Evolutionary conservation across 1,140 invertebrate genomes (phyloP).

Genomic region (Amphibalanus amphitrite): DNA sequence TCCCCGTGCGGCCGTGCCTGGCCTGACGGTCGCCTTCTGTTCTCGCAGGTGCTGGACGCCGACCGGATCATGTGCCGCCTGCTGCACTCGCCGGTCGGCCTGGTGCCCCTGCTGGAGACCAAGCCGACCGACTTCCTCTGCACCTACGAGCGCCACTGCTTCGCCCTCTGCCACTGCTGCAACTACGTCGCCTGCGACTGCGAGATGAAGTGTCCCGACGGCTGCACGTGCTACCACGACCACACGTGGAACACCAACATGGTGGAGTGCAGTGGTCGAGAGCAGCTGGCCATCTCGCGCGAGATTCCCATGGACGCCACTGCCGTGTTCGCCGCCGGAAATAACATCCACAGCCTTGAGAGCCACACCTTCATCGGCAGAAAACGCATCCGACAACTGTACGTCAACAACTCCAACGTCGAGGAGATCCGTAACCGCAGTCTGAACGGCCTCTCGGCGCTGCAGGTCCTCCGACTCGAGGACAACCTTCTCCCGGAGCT

Average conservation of each 20-base stretch:
- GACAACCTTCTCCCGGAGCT: slow-evolving; percentile 62
- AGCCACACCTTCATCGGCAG: slow-evolving; percentile 80
- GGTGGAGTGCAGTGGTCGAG: slow-evolving; percentile 59
- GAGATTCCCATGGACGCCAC: slow-evolving; percentile 87
- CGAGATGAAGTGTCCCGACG: slow-evolving; percentile 82
- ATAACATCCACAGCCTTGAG: slow-evolving; percentile 64
- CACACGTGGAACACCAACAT: slow-evolving; percentile 85
- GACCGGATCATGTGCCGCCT: background rate
- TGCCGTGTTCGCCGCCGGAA: slow-evolving; percentile 80
- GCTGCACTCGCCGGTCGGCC: background rate
- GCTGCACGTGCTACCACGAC: slow-evolving; percentile 87
- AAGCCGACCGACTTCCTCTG: slow-evolving; percentile 75
- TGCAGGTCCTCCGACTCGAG: slow-evolving; percentile 51
- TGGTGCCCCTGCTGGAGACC: slow-evolving; percentile 39
- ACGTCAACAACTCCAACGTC: slow-evolving; percentile 73
- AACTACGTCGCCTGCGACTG: slow-evolving; percentile 75
- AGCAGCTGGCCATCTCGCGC: slow-evolving; percentile 51
- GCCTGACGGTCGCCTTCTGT: too few species aligned
- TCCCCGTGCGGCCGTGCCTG: too few species aligned
- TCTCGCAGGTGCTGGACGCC: background rate
- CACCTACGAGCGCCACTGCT: slow-evolving; percentile 81
- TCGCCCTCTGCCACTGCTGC: slow-evolving; percentile 81
- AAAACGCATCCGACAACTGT: slow-evolving; percentile 67
- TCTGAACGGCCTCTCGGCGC: slow-evolving; percentile 62
- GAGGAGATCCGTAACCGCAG: slow-evolving; percentile 67